These are phyloP conservation scores for Mantis religiosa DNA, from an alignment of 2,888 invertebrate genomes.

Conservation along the genomic window DNA sequence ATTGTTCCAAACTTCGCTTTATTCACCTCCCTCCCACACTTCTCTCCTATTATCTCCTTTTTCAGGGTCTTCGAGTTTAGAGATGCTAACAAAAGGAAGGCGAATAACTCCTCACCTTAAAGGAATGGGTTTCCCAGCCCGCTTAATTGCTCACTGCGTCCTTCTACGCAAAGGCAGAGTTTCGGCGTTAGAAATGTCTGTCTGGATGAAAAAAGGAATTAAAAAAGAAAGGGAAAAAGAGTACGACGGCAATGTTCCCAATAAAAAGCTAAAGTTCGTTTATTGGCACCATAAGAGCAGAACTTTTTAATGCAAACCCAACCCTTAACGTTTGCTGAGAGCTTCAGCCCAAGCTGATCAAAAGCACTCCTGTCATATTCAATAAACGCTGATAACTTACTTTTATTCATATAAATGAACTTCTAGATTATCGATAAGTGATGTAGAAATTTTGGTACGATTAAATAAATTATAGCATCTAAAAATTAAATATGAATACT, in stretches of 20 bases:
- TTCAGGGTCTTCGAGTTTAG: neutral
- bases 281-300: neutral
- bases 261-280: neutral
- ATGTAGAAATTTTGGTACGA: too few species aligned
- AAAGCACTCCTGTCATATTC: too few species aligned
- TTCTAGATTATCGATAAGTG: too few species aligned
- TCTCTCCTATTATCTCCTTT: neutral
- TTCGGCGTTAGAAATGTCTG: neutral
- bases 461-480: too few species aligned
- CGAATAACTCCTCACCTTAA: neutral
- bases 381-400: too few species aligned
- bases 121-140: neutral
- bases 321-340: neutral
- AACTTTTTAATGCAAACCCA: neutral
- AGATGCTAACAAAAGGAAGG: neutral
- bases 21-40: neutral
- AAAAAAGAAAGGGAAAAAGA: too few species aligned
- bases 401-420: too few species aligned
- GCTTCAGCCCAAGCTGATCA: neutral
- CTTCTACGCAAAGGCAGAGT: neutral
- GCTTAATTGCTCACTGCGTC: neutral
- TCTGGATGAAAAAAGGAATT: neutral
- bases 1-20: neutral
- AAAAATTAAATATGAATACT: too few species aligned
- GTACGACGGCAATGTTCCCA: neutral